phyloP scores from a whole-genome alignment of 64 coral and sea anemone genomes.

The Astreopora myriophthalma region DNA sequence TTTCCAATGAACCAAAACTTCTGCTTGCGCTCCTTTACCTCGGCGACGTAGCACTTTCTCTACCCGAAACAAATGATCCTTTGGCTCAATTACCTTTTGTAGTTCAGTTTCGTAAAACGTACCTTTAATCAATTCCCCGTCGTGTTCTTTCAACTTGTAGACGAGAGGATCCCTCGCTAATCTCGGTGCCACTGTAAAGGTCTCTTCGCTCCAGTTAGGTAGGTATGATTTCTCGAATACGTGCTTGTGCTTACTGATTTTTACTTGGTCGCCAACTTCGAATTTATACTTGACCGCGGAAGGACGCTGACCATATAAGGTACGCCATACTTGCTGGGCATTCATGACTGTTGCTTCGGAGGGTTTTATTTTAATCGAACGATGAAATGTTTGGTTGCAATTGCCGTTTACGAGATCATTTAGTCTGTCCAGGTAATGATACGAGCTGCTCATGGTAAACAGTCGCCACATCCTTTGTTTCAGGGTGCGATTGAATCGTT shows the following conservation, averaged over 20 bases:
- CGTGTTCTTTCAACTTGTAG: constrained; percentile 21
- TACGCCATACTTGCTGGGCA: too few relatives aligned
- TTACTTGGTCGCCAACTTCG: too few relatives aligned
- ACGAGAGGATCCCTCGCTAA: neutral
- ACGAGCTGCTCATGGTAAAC: too few relatives aligned
- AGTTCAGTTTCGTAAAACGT: constrained; percentile 28
- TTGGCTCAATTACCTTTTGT: neutral
- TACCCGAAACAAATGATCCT: constrained; percentile 20
- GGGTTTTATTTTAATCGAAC: constrained; percentile 41
- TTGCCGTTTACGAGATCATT: too few relatives aligned
- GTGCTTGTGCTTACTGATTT: constrained; percentile 35
- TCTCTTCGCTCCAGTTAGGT: constrained; percentile 28
- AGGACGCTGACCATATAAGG: constrained; percentile 23
- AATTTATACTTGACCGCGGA: constrained; percentile 3
- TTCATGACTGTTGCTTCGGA: constrained; percentile 6
- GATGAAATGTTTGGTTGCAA: constrained; percentile 17
- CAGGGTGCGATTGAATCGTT: too few relatives aligned
- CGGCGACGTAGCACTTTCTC: constrained; percentile 1
- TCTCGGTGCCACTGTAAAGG: constrained; percentile 9
- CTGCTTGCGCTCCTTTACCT: too few relatives aligned
- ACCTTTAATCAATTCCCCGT: constrained; percentile 3
- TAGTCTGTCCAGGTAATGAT: too few relatives aligned
- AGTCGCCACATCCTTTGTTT: too few relatives aligned
- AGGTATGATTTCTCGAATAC: constrained; percentile 32
- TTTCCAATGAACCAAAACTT: too few relatives aligned